Conservation (phyloP, 2,797 vertebrate species). For the Octomys mimax region DNA sequence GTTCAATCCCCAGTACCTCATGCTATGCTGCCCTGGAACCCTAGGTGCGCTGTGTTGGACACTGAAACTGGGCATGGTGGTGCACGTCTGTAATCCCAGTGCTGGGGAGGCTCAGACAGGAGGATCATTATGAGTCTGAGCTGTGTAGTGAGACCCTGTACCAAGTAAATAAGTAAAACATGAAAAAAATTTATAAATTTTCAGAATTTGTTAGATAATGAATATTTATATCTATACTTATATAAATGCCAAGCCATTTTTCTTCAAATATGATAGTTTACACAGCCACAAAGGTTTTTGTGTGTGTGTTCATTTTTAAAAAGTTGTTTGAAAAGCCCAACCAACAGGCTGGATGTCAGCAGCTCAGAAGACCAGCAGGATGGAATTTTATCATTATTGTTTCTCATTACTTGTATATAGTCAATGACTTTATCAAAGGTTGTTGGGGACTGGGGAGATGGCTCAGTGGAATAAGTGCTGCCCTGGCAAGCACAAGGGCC, state of each 20-base stretch:
- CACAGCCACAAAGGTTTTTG: not conserved
- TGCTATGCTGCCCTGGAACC: too few relatives aligned
- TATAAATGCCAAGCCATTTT: not conserved
- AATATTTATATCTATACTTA: slow-evolving; percentile 25
- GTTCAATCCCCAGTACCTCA: too few relatives aligned
- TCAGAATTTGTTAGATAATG: slow-evolving; percentile 25
- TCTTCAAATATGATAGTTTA: slow-evolving; percentile 47
- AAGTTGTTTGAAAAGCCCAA: not conserved
- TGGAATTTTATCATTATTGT: not conserved
- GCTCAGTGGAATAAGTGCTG: too few relatives aligned
- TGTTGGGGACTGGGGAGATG: too few relatives aligned
- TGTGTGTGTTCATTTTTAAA: not conserved
- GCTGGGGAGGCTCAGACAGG: too few relatives aligned
- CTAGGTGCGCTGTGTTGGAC: too few relatives aligned
- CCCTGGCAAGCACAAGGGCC: too few relatives aligned
- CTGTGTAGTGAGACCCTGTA: too few relatives aligned
- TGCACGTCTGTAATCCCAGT: too few relatives aligned
- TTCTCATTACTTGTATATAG: slow-evolving; percentile 14
- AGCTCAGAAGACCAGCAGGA: not conserved
- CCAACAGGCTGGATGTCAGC: slow-evolving; percentile 1
- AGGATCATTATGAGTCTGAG: too few relatives aligned
- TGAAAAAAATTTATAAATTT: slow-evolving; percentile 42
- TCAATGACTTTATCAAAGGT: not conserved
- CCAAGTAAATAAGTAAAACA: too few relatives aligned
- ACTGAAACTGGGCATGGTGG: too few relatives aligned